Conservation (phyloP, 2,113 vertebrate species). For the Willisornis vidua region DNA sequence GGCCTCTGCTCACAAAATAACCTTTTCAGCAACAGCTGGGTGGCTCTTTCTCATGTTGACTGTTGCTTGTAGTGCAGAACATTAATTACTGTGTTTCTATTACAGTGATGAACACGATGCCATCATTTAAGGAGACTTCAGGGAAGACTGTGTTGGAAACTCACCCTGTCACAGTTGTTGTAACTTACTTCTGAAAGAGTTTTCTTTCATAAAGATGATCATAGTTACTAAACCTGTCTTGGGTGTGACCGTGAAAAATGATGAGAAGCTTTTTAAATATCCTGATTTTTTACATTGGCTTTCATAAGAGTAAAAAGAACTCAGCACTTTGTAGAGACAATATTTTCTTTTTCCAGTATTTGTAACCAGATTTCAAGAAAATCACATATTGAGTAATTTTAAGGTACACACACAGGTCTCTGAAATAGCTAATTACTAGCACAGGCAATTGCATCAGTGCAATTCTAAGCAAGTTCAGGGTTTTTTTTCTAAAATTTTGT, state of each 20-base stretch:
- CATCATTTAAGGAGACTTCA: slow-evolving; percentile 74
- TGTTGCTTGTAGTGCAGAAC: background rate
- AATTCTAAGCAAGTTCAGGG: background rate
- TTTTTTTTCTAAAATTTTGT: background rate
- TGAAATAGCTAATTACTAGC: background rate
- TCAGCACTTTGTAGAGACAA: background rate
- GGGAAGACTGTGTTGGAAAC: background rate
- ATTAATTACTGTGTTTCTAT: slow-evolving; percentile 35
- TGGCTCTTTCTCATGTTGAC: background rate
- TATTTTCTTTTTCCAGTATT: background rate
- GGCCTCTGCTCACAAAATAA: background rate
- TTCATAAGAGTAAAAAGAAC: background rate
- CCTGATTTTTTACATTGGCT: background rate
- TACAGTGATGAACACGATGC: slow-evolving; percentile 81
- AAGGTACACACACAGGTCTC: background rate
- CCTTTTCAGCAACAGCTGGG: background rate
- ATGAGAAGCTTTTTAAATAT: background rate
- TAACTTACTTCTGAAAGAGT: slow-evolving; percentile 5
- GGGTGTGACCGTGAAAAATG: background rate
- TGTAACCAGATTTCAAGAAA: background rate
- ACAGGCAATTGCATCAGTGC: background rate
- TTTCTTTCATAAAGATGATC: slow-evolving; percentile 16
- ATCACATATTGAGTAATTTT: background rate
- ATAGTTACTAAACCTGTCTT: background rate
- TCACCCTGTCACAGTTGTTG: background rate